Evolutionary conservation across 2,113 vertebrate species (phyloP).

Genomic region (Hippocampus mohnikei): DNA sequence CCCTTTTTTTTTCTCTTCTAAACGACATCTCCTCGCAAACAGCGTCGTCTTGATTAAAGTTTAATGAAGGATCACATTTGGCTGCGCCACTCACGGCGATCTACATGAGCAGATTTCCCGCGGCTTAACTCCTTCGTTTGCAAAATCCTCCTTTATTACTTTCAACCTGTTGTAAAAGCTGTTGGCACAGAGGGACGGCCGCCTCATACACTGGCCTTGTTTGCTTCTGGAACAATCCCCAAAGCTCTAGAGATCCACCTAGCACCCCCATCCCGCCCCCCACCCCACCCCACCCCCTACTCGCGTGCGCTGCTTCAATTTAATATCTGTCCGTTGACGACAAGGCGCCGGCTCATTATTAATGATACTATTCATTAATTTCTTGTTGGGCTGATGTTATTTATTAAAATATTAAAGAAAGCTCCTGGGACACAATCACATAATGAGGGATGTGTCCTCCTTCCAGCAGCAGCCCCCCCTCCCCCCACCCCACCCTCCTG

Average conservation of each 20-base stretch:
- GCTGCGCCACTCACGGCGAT: constrained; percentile 98
- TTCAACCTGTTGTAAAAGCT: constrained; percentile 99
- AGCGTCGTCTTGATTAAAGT: constrained; percentile 99
- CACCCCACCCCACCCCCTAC: not conserved
- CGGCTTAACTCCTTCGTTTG: constrained; percentile 99
- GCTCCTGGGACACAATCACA: constrained; percentile 88
- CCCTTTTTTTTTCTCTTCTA: constrained; percentile 23
- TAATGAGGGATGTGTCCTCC: constrained; percentile 93
- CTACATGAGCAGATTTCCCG: constrained; percentile 99
- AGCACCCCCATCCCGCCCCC: too few relatives aligned
- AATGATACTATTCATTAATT: constrained; percentile 99
- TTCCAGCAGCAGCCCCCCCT: constrained; percentile 48
- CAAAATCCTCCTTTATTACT: constrained; percentile 99
- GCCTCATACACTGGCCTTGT: constrained; percentile 95
- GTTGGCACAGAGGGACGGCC: constrained; percentile 92
- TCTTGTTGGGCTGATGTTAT: constrained; percentile 99
- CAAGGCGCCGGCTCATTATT: constrained; percentile 98
- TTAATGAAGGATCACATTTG: constrained; percentile 99
- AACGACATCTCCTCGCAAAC: constrained; percentile 82
- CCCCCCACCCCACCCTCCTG: not conserved
- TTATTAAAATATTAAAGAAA: constrained; percentile 99
- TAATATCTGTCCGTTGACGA: constrained; percentile 99
- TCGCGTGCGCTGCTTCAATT: constrained; percentile 88
- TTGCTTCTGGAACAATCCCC: constrained; percentile 97
- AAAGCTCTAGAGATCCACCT: constrained; percentile 91